A percentile compares a stretch with the other conserved stretches of the same genome.
Evolutionary conservation across 2,797 vertebrate species (phyloP).

Genomic region (Triplophysa yarkandensis): DNA sequence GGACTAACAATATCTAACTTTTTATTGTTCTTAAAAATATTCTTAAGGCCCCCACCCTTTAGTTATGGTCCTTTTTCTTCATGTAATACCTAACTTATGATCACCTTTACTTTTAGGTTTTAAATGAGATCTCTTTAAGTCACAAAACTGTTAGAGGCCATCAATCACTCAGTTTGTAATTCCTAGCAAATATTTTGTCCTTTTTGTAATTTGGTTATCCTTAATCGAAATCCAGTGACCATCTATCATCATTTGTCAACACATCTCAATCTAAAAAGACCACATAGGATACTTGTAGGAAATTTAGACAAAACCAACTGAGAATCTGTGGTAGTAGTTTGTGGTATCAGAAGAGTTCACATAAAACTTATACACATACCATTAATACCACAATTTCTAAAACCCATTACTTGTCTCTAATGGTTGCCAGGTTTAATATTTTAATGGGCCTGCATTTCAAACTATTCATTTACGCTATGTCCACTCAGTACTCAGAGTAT

Average conservation of each 20-base stretch:
- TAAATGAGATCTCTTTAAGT: neutral
- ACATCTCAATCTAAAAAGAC: neutral
- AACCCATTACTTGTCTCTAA: neutral
- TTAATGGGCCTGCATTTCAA: neutral
- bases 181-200: neutral
- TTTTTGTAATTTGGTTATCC: slow-evolving; percentile 2
- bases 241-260: slow-evolving; percentile 9
- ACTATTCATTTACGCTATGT: neutral
- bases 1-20: too few species aligned
- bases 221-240: slow-evolving; percentile 1
- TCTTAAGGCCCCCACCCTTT: neutral
- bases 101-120: neutral
- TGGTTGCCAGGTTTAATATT: slow-evolving; percentile 6
- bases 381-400: neutral
- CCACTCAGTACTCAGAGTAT: neutral
- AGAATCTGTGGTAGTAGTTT: neutral
- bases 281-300: neutral
- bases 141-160: neutral
- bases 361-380: neutral
- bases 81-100: slow-evolving; percentile 12
- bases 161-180: slow-evolving; percentile 14
- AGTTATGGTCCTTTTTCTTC: slow-evolving; percentile 1
- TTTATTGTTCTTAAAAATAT: too few species aligned
- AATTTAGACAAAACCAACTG: neutral
- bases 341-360: neutral